Base-by-base conservation (phyloP, 1,140 invertebrate genomes). In the Scaptodrosophila lebanonensis region DNA sequence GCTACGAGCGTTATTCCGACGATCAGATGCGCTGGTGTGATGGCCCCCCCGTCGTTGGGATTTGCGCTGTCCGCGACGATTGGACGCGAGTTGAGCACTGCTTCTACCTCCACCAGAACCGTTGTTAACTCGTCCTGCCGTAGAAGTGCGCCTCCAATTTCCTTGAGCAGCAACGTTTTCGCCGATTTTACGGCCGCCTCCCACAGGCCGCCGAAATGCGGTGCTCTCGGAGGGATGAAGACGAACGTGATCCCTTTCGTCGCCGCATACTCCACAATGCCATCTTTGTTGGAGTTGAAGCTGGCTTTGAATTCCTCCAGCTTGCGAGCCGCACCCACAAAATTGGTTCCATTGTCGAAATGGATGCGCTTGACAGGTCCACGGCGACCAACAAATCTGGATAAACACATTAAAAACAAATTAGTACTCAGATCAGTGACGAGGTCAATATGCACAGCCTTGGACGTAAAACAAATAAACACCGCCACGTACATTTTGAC, bases 291-390 rank as follows among this genome's bases (percentile, higher is more conserved):
- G 11, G 12, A 8, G 7, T 35, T 13, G 18, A 22, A 18, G 12
- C 43, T 3, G 16, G 30, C 36, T 8, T 12, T 18, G 5, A 42
- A 38, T 11, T 42, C 36, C 13, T 43, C 39, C 5, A 87, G 29
- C 9, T 27, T 49, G 13, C 11, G 12, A 6, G 22, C 44, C 1
- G 76, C 68, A 6, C 77, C 70, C 1, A 68, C 50, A 53, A 87
- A 85, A 50, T 84, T 87, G 0, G 84, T 86, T 0, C 66, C 84
- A 33, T 79, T 79, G 32, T 87, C 85, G 3, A 57, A 83, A 16
- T 68, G 50, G 0, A 86, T 54, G 1, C 49, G 52, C 0, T 27
- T 15, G 5, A 42, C 40, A 4, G 66, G 25, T 1, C 67, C 68
- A 40, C 60, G 40, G 6, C 66, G 43, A 4, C 35, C 47, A 2